These are phyloP conservation scores for Oopsacas minuta DNA, from an alignment of 37 sponge, comb jelly and placozoan genomes.

Conservation along the genomic window DNA sequence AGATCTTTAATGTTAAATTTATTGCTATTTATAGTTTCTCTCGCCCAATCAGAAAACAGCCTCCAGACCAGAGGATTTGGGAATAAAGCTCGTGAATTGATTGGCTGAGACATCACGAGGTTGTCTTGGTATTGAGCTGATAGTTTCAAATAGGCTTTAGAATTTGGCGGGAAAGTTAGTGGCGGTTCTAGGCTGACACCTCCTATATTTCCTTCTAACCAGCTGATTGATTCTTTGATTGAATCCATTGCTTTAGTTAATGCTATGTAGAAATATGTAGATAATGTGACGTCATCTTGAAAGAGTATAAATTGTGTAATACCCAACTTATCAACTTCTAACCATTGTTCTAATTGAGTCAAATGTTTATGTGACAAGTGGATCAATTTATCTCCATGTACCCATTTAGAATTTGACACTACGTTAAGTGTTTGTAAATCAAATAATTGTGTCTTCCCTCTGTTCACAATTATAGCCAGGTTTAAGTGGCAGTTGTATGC, in stretches of 20 bases:
- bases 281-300: conserved; percentile 7
- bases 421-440: background rate
- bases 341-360: background rate
- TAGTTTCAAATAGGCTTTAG: background rate
- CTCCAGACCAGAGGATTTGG: background rate
- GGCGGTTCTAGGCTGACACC: background rate
- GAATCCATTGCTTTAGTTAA: background rate
- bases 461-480: background rate
- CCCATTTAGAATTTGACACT: background rate
- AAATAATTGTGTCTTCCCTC: background rate
- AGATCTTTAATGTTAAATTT: background rate
- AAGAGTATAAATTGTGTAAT: background rate
- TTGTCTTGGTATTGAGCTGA: background rate
- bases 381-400: background rate
- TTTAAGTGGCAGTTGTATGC: background rate
- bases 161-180: background rate
- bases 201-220: background rate
- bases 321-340: background rate
- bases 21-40: background rate
- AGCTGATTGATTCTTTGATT: background rate
- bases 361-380: background rate
- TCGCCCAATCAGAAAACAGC: background rate
- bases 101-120: background rate
- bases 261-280: background rate
- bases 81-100: background rate